Evolutionary conservation across 2,113 vertebrate species (phyloP), one percentile per base, ranked within the genome.

Genomic region (Paratilapia polleni): DNA sequence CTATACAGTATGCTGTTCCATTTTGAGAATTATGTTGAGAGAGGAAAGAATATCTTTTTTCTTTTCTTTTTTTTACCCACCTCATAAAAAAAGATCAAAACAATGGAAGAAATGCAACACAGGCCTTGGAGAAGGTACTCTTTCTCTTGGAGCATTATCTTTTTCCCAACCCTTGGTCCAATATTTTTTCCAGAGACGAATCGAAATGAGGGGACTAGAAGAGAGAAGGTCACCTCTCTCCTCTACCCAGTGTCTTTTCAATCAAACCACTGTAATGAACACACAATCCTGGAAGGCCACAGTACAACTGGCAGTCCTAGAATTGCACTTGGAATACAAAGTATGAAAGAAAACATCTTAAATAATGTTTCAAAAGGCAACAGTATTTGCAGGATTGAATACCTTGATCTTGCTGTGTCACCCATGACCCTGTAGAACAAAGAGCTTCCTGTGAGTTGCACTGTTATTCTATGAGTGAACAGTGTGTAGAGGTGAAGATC

Each of bases 261-360:
- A 87, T 91, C 80, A 78, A 89, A 76, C 81, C 68, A 59, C 60
- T 89, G 77, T 91, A 94, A 93, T 88, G 88, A 93, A 89, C 85
- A 86, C 78, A 87, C 52, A 34, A 76, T 83, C 83, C 83, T 81
- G 64, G 79, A 79, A 87, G 87, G 91, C 83, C 78, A 86, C 17
- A 76, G 74, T 24, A 59, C 74, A 87, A 81, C 47, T 58, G 66
- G 64, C 62, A 81, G 78, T 61, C 85, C 77, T 41, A 9, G 56
- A 78, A 34, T 43, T 70, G 52, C 57, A 59, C 58, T 54, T 8
- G 10, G 68, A 87, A 85, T 82, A 85, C 49, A 85, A 87, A 89
- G 63, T 62, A 80, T 28, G 19, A 20, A 28, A 11, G 20, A 57
- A 57, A 28, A 34, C 26, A 76, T 76, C 38, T 54, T 52, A 74